Base-by-base conservation (phyloP, 35 echinoderm and acorn worm genomes). In the Strongylocentrotus purpuratus region DNA sequence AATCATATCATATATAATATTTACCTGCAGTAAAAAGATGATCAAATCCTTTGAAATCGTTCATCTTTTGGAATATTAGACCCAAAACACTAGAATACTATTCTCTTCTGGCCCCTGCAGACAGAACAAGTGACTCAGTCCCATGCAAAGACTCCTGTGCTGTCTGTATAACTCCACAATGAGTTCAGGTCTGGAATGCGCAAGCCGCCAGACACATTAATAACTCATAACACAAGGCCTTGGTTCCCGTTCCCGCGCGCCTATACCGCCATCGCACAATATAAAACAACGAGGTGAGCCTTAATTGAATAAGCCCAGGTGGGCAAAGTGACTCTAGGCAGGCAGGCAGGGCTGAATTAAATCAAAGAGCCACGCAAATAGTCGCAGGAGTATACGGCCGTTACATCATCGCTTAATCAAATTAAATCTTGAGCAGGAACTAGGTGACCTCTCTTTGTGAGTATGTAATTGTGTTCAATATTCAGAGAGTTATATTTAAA, bases 291-390 rank as follows among this genome's bases (percentile, higher is more conserved):
- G 45, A 46, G 87, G 87, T 18, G 0, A n/a, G 28, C 2, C 87
- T 89, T 89, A 89, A 89, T 89, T 89, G 87, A 89, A 89, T 89
- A 89, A 89, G 87, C 87, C 65, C 87, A 89, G 87, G 87, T 89
- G 87, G 0, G 14, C 87, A 45, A 86, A 86, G 87, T 4, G 87
- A 89, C 87, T 89, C 5, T 32, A 25, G 52, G 52, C 52, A 41
- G 35, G 35, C 35, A 41, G 85, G 87, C 33, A 18, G 33, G 11
- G 33, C 0, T 5, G 87, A 89, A 89, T 89, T 45, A 89, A 89
- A 89, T 45, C 32, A 89, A 41, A 89, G 87, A 89, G 87, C 87
- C 87, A 33, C 33, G 11, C 7, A 89, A 13, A 89, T 41, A 89
- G 87, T 9, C 25, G 17, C n/a, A 78, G 22, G 35, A 41, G 87